Conservation (phyloP, 2,888 invertebrate genomes). For the Holacanthella duospinosa region DNA sequence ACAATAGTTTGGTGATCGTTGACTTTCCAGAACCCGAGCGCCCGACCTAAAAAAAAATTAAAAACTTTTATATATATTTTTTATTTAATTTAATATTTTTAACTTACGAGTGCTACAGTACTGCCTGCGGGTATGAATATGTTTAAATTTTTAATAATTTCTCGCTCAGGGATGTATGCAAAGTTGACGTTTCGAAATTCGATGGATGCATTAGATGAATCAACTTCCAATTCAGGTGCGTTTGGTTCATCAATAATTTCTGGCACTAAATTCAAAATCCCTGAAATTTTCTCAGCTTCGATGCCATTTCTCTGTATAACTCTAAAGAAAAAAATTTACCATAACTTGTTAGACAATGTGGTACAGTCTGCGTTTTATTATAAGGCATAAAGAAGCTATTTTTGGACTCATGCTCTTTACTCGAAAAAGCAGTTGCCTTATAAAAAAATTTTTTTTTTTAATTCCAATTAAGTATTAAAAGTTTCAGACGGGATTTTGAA, state of each 20-base stretch:
- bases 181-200: conserved; percentile 70
- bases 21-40: conserved; percentile 61
- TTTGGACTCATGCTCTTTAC: too few relatives aligned
- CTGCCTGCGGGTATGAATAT: conserved; percentile 72
- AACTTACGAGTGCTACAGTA: conserved; percentile 61
- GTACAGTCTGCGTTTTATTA: too few relatives aligned
- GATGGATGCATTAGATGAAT: conserved; percentile 52
- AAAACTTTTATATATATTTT: not conserved
- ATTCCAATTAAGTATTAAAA: too few relatives aligned
- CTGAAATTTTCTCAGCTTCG: conserved; percentile 99
- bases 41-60: not conserved
- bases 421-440: too few relatives aligned
- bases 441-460: too few relatives aligned
- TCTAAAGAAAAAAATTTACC: not conserved
- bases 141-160: conserved; percentile 63
- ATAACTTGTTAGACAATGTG: too few relatives aligned
- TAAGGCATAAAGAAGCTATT: too few relatives aligned
- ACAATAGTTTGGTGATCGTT: conserved; percentile 88
- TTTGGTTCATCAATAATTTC: conserved; percentile 77
- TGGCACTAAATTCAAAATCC: conserved; percentile 71
- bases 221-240: conserved; percentile 58
- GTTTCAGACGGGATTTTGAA: too few relatives aligned
- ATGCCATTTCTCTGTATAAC: conserved; percentile 41
- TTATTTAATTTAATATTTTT: not conserved
- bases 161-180: conserved; percentile 65